phyloP scores from a whole-genome alignment of 2,113 vertebrate genomes.

The Pterocles gutturalis region DNA sequence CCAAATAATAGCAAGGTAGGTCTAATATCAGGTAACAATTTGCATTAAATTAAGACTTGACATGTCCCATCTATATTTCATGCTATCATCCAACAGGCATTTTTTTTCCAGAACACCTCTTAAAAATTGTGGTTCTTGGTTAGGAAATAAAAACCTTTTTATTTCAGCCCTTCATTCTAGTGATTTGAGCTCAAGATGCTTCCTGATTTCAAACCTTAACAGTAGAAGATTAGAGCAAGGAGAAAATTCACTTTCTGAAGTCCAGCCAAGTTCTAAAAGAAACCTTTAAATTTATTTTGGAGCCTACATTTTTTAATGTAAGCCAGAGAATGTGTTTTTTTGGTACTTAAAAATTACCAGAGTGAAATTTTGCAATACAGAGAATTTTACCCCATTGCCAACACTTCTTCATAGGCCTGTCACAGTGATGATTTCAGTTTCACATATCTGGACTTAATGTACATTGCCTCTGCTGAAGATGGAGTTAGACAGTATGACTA shows the following conservation, averaged over 20 bases:
- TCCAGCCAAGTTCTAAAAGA: constrained; percentile 2
- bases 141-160: neutral
- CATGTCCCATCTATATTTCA: neutral
- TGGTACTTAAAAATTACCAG: neutral
- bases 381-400: neutral
- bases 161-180: neutral
- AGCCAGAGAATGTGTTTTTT: neutral
- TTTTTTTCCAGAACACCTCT: neutral
- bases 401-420: neutral
- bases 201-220: neutral
- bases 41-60: neutral
- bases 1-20: neutral
- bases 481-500: neutral
- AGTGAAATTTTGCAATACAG: neutral
- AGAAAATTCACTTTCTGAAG: neutral
- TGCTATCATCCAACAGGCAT: neutral
- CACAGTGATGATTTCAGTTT: neutral
- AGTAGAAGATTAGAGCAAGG: neutral
- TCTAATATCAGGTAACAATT: neutral
- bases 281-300: neutral
- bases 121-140: neutral
- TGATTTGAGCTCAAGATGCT: neutral
- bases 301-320: neutral
- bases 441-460: neutral
- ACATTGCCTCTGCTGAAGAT: neutral